Evolutionary conservation across 2,113 vertebrate genomes (phyloP).

Genomic region (Cinclus mexicanus): DNA sequence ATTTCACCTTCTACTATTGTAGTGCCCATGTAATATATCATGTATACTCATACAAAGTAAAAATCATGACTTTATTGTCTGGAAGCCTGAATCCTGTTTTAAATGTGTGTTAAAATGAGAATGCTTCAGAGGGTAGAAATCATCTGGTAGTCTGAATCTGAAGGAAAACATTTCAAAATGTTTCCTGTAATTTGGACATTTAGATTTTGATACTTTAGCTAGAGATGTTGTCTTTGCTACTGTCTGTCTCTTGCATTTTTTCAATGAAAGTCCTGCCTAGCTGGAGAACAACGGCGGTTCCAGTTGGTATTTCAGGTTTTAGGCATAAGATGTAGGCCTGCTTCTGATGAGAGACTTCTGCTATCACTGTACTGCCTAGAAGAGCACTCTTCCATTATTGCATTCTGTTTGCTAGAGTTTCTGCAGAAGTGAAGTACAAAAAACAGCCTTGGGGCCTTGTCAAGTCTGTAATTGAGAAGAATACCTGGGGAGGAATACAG

Average conservation of each 20-base stretch:
- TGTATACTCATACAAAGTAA: not conserved
- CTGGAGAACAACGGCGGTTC: not conserved
- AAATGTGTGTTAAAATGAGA: not conserved
- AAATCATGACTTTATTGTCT: not conserved
- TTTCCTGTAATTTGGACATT: not conserved
- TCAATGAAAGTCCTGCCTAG: not conserved
- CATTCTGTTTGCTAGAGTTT: constrained; percentile 77
- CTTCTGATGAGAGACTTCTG: not conserved
- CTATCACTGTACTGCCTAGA: not conserved
- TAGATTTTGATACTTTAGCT: not conserved
- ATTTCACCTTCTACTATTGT: not conserved
- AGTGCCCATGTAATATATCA: not conserved
- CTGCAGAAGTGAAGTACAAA: constrained; percentile 90
- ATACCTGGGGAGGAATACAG: constrained; percentile 92
- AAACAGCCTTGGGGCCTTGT: constrained; percentile 94
- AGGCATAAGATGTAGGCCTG: not conserved
- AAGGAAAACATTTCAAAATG: not conserved
- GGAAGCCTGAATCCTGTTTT: not conserved
- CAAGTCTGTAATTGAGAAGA: constrained; percentile 94
- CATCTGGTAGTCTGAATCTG: not conserved
- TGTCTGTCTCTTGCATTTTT: not conserved
- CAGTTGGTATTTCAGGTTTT: not conserved
- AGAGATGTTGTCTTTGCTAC: not conserved
- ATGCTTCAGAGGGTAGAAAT: not conserved
- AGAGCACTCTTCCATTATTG: not conserved